Percentiles rank a stretch among this genome's conserved stretches.
Conservation (phyloP, 2,888 invertebrate species). For the Meiosimyza decipiens region DNA sequence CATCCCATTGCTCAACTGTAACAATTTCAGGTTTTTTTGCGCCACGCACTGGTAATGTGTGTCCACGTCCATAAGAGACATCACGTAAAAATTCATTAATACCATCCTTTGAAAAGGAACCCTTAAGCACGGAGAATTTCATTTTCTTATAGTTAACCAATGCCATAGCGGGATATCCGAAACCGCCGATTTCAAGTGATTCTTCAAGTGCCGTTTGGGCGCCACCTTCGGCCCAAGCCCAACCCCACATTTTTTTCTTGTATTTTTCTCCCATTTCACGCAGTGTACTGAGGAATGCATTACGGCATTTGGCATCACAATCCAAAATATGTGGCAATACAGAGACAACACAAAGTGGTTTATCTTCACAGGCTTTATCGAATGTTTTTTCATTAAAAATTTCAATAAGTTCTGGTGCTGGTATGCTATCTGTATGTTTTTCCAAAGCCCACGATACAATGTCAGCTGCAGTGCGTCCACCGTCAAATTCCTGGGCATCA, state of each 20-base stretch:
- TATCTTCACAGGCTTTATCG: slow-evolving; percentile 82
- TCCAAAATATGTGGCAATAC: slow-evolving; percentile 96
- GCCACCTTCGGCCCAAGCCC: slow-evolving; percentile 96
- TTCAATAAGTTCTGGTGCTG: slow-evolving; percentile 89
- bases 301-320: slow-evolving; percentile 92
- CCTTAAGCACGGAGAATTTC: slow-evolving; percentile 93
- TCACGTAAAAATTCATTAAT: slow-evolving; percentile 95
- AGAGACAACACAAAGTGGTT: slow-evolving; percentile 91
- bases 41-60: slow-evolving; percentile 87
- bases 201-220: slow-evolving; percentile 86
- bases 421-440: slow-evolving; percentile 86
- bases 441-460: slow-evolving; percentile 92
- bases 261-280: slow-evolving; percentile 85
- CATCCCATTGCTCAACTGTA: slow-evolving; percentile 87
- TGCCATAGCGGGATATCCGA: slow-evolving; percentile 99
- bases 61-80: slow-evolving; percentile 91
- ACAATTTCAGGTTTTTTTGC: slow-evolving; percentile 80
- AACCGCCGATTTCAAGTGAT: slow-evolving; percentile 93
- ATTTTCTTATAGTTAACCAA: slow-evolving; percentile 96
- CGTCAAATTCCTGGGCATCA: slow-evolving; percentile 87
- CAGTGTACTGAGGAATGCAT: slow-evolving; percentile 82
- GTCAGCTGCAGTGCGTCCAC: slow-evolving; percentile 89
- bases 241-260: slow-evolving; percentile 97
- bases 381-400: slow-evolving; percentile 73
- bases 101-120: slow-evolving; percentile 93